Base-by-base conservation (phyloP, 2,797 vertebrate species). In the Astyanax mexicanus region DNA sequence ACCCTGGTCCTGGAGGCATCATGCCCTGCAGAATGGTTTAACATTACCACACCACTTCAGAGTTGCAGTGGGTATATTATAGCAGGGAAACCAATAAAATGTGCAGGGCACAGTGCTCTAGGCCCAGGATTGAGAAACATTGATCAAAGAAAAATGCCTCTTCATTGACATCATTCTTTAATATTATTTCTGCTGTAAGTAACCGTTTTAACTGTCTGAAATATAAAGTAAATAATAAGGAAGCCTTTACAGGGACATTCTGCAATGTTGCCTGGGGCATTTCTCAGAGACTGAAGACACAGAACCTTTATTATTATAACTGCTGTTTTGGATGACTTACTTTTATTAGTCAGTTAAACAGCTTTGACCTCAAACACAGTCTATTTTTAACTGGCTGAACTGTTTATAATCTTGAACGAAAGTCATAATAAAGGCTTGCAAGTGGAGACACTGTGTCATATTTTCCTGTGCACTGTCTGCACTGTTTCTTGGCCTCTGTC, bases 161-260 rank as follows among this genome's bases (percentile, higher is more conserved):
- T 62, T 69, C 64, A 47, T 60, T 73, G 29, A 60, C 23, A 47
- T 58, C 44, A 35, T 15, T 69, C 54, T 69, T 44, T 61, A 21
- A 57, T 61, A 15, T 60, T 58, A 40, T 19, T 25, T 49, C n/a
- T 42, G 6, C 23, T 37, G 6, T 27, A 45, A n/a, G n/a, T 21
- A 23, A 65, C n/a, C n/a, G n/a, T n/a, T n/a, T n/a, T n/a, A 23
- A 51, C 17, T 1, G 6, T 23, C 10, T 12, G 32, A 61, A 69
- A 10, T 29, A 6, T 29, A 6, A 44, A 51, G 32, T 19, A 61
- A 58, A 40, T 19, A n/a, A n/a, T 11, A 38, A 15, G 7, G 52
- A 52, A 21, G 40, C 21, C 37, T 25, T 11, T 15, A 27, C 27
- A 27, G n/a, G 0, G 1, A 35, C 6, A 49, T 35, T 44, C n/a